phyloP scores from a whole-genome alignment of 2,888 invertebrate genomes.

The Aplocera efformata region DNA sequence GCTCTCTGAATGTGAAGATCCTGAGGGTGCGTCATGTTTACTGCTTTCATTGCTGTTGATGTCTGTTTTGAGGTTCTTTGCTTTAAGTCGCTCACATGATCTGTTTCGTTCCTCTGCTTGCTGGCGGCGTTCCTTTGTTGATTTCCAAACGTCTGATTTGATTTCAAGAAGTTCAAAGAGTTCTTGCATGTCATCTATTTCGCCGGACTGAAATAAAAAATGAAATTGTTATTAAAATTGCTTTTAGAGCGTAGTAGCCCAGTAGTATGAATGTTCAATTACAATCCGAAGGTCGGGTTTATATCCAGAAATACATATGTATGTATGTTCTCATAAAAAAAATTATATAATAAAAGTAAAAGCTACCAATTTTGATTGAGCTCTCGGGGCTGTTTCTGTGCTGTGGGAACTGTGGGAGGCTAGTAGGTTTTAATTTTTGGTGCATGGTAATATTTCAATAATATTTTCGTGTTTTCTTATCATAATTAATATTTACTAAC shows the following conservation, averaged over 20 bases:
- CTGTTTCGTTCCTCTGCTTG: constrained; percentile 74
- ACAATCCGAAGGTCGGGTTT: too few relatives aligned
- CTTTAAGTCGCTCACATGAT: constrained; percentile 73
- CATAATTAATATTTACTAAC: constrained; percentile 68
- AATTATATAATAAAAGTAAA: too few relatives aligned
- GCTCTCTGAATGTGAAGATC: constrained; percentile 75
- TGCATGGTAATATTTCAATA: too few relatives aligned
- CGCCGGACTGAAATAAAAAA: constrained; percentile 82
- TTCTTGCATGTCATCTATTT: constrained; percentile 91
- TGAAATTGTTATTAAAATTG: not conserved
- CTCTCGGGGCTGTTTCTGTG: too few relatives aligned
- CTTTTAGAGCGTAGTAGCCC: too few relatives aligned
- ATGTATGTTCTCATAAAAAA: too few relatives aligned
- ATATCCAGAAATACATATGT: too few relatives aligned
- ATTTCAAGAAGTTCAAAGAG: constrained; percentile 91
- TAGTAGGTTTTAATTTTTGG: too few relatives aligned
- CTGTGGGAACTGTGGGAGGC: too few relatives aligned
- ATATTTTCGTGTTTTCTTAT: too few relatives aligned
- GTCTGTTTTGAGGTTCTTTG: constrained; percentile 69
- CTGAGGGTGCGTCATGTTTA: constrained; percentile 74
- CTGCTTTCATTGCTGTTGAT: constrained; percentile 77
- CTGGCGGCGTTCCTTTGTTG: constrained; percentile 76
- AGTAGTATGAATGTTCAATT: too few relatives aligned
- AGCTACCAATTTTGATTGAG: too few relatives aligned
- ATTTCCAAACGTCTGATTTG: constrained; percentile 89